Conservation (phyloP, 2,113 vertebrate species). For the Pelobates fuscus region DNA sequence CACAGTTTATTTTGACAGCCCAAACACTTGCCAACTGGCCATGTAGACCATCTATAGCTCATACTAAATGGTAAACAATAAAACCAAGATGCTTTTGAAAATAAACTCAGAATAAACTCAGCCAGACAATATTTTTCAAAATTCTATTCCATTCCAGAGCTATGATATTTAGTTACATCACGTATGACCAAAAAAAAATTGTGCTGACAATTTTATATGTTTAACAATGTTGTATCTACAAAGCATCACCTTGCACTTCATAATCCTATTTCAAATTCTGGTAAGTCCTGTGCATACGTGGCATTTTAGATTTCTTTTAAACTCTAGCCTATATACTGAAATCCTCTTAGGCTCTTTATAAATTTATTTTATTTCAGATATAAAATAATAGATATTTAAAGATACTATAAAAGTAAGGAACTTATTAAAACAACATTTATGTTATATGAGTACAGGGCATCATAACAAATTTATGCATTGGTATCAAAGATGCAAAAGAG, state of each 20-base stretch:
- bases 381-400: conserved; percentile 6
- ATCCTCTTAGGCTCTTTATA: background rate
- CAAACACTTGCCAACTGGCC: no score
- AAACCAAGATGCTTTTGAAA: no score
- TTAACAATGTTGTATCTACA: background rate
- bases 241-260: background rate
- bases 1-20: no score
- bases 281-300: background rate
- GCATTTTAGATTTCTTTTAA: background rate
- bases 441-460: background rate
- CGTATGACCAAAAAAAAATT: background rate
- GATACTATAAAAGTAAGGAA: background rate
- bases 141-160: background rate
- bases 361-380: background rate
- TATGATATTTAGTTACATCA: no score
- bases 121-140: background rate
- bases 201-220: background rate
- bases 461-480: conserved; percentile 1
- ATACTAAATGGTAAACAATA: no score
- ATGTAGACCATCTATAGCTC: no score
- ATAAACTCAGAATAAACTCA: no score
- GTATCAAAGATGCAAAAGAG: background rate
- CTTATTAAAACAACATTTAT: background rate
- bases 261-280: background rate
- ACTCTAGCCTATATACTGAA: background rate